phyloP scores from a whole-genome alignment of 1,140 invertebrate species.

The Neodiprion fabricii region DNA sequence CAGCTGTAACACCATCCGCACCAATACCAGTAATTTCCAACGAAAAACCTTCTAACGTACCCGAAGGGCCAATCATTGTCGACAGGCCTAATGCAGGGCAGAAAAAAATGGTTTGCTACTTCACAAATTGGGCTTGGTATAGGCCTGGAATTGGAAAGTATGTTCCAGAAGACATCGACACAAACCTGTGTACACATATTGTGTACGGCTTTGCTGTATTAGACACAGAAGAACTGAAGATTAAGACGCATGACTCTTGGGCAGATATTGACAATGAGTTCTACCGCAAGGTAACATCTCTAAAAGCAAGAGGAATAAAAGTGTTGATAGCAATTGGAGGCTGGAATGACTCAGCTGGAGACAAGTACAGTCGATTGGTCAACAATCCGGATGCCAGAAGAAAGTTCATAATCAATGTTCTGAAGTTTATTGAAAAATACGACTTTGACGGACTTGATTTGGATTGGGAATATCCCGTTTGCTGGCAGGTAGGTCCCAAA shows the following conservation, averaged over 20 bases:
- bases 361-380: constrained; percentile 81
- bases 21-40: constrained; percentile 3
- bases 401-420: constrained; percentile 72
- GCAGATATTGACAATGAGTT: constrained; percentile 74
- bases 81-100: constrained; percentile 31
- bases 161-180: constrained; percentile 70
- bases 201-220: constrained; percentile 77
- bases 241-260: constrained; percentile 70
- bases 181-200: constrained; percentile 75
- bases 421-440: constrained; percentile 77
- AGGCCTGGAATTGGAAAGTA: constrained; percentile 71
- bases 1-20: background rate
- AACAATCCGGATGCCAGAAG: constrained; percentile 71
- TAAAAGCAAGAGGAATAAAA: constrained; percentile 64
- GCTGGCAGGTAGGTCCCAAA: constrained; percentile 65
- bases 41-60: constrained; percentile 24
- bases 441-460: constrained; percentile 83
- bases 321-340: constrained; percentile 33
- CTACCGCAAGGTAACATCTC: constrained; percentile 68
- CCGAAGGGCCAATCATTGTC: constrained; percentile 17
- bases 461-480: constrained; percentile 74
- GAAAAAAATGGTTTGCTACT: constrained; percentile 75
- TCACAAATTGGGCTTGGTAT: constrained; percentile 79
- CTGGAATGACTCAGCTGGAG: constrained; percentile 69
- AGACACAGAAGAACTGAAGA: constrained; percentile 61